Percentiles rank a stretch among this genome's conserved stretches.
Conservation (phyloP, 2,113 vertebrate genomes). For the Columba livia region DNA sequence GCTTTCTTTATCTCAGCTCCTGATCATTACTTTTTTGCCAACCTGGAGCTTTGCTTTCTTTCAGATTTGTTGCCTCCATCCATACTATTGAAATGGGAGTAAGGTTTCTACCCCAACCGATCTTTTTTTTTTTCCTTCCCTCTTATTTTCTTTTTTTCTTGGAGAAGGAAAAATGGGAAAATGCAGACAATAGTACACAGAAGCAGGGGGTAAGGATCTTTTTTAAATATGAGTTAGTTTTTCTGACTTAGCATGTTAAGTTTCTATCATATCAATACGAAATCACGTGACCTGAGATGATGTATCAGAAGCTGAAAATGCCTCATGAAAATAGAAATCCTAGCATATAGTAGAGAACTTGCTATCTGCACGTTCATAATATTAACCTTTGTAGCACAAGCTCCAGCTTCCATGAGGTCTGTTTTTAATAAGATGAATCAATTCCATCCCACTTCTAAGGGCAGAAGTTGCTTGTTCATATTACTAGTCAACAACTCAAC, state of each 20-base stretch:
- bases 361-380: constrained; percentile 61
- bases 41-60: constrained; percentile 30
- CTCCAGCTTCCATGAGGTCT: constrained; percentile 52
- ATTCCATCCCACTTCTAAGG: constrained; percentile 61
- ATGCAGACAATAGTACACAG: background rate
- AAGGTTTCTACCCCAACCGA: background rate
- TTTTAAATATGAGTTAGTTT: background rate
- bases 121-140: background rate
- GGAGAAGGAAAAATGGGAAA: constrained; percentile 10
- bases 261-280: constrained; percentile 15
- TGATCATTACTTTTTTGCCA: constrained; percentile 42
- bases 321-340: constrained; percentile 57
- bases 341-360: constrained; percentile 6
- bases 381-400: constrained; percentile 56
- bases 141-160: background rate
- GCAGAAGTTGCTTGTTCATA: constrained; percentile 65
- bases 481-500: constrained; percentile 76
- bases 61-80: constrained; percentile 3
- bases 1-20: constrained; percentile 36
- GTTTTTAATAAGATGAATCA: constrained; percentile 76
- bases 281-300: constrained; percentile 19
- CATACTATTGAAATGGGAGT: background rate
- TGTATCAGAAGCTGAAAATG: constrained; percentile 31
- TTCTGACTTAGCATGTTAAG: constrained; percentile 4
- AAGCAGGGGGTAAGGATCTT: background rate